Evolutionary conservation across 2,888 invertebrate genomes (phyloP).

Genomic region (Athalia circularis): DNA sequence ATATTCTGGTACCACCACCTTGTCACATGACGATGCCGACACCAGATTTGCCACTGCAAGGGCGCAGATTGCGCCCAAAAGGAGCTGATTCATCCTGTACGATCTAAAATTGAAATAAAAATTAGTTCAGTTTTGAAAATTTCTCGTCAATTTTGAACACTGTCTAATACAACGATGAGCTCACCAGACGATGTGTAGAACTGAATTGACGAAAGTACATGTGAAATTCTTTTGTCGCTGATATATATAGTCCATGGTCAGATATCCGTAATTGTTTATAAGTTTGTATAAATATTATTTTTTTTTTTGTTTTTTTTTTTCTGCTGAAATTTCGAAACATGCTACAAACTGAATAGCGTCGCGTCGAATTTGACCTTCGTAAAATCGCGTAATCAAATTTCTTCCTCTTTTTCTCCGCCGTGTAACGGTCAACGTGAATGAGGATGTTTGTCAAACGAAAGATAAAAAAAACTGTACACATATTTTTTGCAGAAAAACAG

Average conservation of each 20-base stretch:
- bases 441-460: no score
- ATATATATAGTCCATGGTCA: slow-evolving; percentile 52
- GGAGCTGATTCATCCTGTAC: slow-evolving; percentile 57
- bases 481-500: no score
- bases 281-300: background rate
- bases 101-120: background rate
- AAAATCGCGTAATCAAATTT: no score
- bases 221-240: slow-evolving; percentile 37
- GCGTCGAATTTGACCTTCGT: no score
- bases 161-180: no score
- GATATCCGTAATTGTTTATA: background rate
- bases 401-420: no score
- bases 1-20: slow-evolving; percentile 64
- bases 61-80: slow-evolving; percentile 52
- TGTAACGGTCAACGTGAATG: no score
- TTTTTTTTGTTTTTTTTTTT: background rate
- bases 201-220: slow-evolving; percentile 45
- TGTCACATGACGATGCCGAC: slow-evolving; percentile 56
- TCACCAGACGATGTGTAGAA: slow-evolving; percentile 44
- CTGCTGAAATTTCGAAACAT: no score
- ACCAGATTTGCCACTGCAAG: slow-evolving; percentile 42
- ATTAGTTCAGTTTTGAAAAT: background rate
- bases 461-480: no score
- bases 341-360: no score
- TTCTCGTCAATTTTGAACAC: no score